phyloP scores from a whole-genome alignment of 2,797 vertebrate genomes.

The Melanotaenia nigrans region DNA sequence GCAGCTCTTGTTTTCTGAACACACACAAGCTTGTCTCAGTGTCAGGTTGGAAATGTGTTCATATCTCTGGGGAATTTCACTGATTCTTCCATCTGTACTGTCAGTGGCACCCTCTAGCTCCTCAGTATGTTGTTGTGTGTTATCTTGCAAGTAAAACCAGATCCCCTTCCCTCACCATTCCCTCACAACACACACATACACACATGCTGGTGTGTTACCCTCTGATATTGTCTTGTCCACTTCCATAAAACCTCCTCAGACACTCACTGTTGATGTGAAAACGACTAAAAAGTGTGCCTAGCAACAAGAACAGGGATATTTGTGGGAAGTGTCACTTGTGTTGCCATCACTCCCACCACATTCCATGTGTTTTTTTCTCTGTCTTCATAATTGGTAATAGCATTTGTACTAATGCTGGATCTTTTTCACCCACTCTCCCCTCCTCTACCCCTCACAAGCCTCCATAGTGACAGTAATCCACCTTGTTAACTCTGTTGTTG shows the following conservation, averaged over 20 bases:
- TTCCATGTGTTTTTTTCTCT: slow-evolving; percentile 37
- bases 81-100: slow-evolving; percentile 83
- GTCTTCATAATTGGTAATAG: slow-evolving; percentile 27
- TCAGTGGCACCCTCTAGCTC: slow-evolving; percentile 67
- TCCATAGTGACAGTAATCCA: slow-evolving; percentile 98
- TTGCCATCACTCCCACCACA: slow-evolving; percentile 32
- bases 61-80: slow-evolving; percentile 77
- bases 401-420: slow-evolving; percentile 83
- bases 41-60: slow-evolving; percentile 46
- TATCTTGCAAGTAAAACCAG: slow-evolving; percentile 60
- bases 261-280: slow-evolving; percentile 9
- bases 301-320: slow-evolving; percentile 7
- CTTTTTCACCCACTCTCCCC: slow-evolving; percentile 84
- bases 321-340: slow-evolving; percentile 50
- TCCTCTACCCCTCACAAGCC: slow-evolving; percentile 90
- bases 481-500: slow-evolving; percentile 95
- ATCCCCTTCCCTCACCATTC: slow-evolving; percentile 2
- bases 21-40: slow-evolving; percentile 3
- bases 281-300: slow-evolving; percentile 16
- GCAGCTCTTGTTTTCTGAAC: slow-evolving; percentile 12
- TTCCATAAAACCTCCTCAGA: slow-evolving; percentile 44
- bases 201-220: slow-evolving; percentile 40
- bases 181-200: slow-evolving; percentile 8
- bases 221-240: slow-evolving; percentile 67
- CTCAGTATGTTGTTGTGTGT: slow-evolving; percentile 75